These are phyloP conservation scores for Vanacampus margaritifer DNA, from an alignment of 2,113 vertebrate genomes.

Conservation along the genomic window DNA sequence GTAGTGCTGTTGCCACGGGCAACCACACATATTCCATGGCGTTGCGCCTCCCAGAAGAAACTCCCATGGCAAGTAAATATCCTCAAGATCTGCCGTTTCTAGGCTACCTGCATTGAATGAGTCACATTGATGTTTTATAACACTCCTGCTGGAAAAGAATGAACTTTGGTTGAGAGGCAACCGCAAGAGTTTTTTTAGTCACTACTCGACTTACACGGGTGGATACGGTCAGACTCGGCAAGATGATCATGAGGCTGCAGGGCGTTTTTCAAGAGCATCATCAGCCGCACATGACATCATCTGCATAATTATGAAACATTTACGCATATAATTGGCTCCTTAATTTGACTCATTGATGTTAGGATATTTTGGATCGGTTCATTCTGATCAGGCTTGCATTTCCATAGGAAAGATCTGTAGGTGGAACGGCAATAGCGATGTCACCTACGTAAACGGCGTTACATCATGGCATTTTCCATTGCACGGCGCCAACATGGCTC, in stretches of 20 bases:
- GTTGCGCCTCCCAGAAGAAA: constrained; percentile 47
- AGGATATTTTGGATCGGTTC: background rate
- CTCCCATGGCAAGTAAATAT: constrained; percentile 52
- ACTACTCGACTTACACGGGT: background rate
- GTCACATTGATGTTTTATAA: constrained; percentile 51
- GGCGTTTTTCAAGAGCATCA: constrained; percentile 8
- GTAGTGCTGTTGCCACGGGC: constrained; percentile 52
- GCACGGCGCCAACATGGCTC: background rate
- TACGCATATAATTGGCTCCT: background rate
- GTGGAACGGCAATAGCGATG: background rate
- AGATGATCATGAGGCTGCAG: constrained; percentile 4
- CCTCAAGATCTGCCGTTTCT: constrained; percentile 45
- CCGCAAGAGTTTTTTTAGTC: constrained; percentile 15
- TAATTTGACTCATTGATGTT: background rate
- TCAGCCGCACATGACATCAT: background rate
- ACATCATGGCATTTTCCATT: background rate
- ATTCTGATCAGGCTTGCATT: background rate
- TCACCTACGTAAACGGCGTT: background rate
- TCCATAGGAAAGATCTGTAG: background rate
- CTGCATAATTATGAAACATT: background rate
- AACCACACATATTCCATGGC: constrained; percentile 55
- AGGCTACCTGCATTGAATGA: constrained; percentile 47
- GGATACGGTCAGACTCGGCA: constrained; percentile 10
- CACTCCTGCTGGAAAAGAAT: constrained; percentile 20
- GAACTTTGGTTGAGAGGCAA: constrained; percentile 6